A percentile compares a stretch with the other conserved stretches of the same genome.
Conservation (phyloP, 2,888 invertebrate genomes). For the Scaptomyza cyrtandrae region DNA sequence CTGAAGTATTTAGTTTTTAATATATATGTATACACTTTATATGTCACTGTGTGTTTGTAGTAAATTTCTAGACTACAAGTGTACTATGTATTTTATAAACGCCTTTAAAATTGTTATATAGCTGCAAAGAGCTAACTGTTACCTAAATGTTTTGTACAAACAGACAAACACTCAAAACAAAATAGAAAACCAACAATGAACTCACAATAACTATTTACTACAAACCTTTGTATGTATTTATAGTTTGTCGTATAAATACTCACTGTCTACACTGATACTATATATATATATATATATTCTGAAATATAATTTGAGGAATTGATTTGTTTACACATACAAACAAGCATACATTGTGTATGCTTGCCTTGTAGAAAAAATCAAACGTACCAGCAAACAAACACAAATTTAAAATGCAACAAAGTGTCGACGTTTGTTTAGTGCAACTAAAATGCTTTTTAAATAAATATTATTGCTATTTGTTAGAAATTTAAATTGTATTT, state of each 20-base stretch:
- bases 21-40: conserved; percentile 19
- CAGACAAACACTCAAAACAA: conserved; percentile 19
- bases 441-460: conserved; percentile 60
- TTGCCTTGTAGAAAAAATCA: conserved; percentile 32
- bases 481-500: conserved; percentile 43
- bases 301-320: conserved; percentile 76
- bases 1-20: conserved; percentile 65
- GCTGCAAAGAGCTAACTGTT: conserved; percentile 51
- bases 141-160: conserved; percentile 50
- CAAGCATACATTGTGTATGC: conserved; percentile 18
- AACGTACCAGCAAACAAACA: conserved; percentile 37
- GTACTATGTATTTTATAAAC: conserved; percentile 61
- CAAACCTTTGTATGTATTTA: conserved; percentile 25
- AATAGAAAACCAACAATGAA: conserved; percentile 14
- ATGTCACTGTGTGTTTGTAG: conserved; percentile 29
- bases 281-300: conserved; percentile 52
- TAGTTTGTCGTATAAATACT: conserved; percentile 60
- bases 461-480: conserved; percentile 70
- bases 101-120: conserved; percentile 68
- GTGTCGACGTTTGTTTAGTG: conserved; percentile 56
- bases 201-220: conserved; percentile 42
- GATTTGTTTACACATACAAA: conserved; percentile 58
- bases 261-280: conserved; percentile 63
- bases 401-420: conserved; percentile 28
- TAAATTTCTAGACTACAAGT: conserved; percentile 41